These are phyloP conservation scores for Odontophorus gujanensis DNA, from an alignment of 2,113 vertebrate genomes.

Conservation along the genomic window DNA sequence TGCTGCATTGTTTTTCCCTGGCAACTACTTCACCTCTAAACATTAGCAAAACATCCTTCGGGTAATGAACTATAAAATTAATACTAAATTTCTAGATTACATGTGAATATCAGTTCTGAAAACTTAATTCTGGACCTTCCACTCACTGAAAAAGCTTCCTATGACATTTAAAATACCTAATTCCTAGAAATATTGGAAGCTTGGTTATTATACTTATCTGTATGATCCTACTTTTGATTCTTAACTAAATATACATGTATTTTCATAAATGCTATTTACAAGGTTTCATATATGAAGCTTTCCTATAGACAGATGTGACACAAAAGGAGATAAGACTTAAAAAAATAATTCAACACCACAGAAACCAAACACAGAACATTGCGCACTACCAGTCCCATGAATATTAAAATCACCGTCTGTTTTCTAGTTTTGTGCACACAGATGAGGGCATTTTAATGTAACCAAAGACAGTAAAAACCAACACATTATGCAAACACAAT, in stretches of 20 bases:
- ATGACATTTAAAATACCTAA: neutral
- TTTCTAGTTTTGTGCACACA: conserved; percentile 30
- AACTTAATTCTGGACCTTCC: neutral
- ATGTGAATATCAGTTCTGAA: neutral
- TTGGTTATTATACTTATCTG: neutral
- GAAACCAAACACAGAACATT: neutral
- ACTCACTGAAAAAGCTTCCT: neutral
- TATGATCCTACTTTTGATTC: neutral
- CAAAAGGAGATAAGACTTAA: neutral
- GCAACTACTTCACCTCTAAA: neutral
- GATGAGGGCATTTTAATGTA: conserved; percentile 48
- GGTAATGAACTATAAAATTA: neutral
- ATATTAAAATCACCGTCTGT: conserved; percentile 20
- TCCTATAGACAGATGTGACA: neutral
- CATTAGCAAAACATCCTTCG: neutral
- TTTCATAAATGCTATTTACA: neutral
- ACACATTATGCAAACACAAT: conserved; percentile 74
- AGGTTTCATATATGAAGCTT: neutral
- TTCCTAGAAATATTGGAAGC: neutral
- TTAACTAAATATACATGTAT: neutral
- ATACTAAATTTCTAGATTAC: neutral
- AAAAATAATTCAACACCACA: neutral
- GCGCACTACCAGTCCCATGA: neutral
- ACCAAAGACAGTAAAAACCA: conserved; percentile 39
- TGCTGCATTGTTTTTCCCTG: neutral